Conservation (phyloP, 2,113 vertebrate genomes). For the Halcyon malimbica region DNA sequence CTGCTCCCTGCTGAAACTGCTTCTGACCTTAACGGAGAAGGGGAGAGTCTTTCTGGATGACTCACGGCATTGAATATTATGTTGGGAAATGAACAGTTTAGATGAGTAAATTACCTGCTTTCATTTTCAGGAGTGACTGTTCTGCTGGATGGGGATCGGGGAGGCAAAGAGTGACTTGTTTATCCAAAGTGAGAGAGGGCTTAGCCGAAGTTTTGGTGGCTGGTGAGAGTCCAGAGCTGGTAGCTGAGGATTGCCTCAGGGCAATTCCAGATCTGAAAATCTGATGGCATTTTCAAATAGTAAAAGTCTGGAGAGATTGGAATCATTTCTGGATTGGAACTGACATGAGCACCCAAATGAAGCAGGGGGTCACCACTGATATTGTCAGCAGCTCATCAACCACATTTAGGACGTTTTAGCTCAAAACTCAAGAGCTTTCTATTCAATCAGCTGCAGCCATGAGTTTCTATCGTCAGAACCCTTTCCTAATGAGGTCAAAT, state of each 20-base stretch:
- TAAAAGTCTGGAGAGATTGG: not conserved
- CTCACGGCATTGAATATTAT: not conserved
- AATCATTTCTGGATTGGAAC: not conserved
- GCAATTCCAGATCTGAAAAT: not conserved
- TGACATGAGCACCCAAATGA: not conserved
- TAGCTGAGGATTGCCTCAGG: not conserved
- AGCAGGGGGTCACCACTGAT: not conserved
- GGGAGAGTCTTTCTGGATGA: slow-evolving; percentile 1
- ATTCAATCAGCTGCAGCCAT: not conserved
- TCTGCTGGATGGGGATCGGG: not conserved
- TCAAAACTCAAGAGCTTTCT: not conserved
- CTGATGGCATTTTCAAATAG: not conserved
- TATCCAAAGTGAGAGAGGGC: not conserved
- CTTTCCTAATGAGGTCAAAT: not conserved
- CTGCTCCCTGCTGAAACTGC: not conserved
- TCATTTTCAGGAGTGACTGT: not conserved
- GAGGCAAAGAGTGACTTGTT: slow-evolving; percentile 5
- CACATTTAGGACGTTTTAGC: not conserved
- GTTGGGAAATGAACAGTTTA: not conserved
- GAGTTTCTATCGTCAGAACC: not conserved
- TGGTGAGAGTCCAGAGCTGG: not conserved
- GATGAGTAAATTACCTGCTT: slow-evolving; percentile 30
- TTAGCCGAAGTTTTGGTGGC: not conserved
- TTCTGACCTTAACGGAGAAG: slow-evolving; percentile 11
- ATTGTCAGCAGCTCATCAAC: not conserved